Evolutionary conservation across 2,113 vertebrate genomes (phyloP).

Genomic region (Nannobrachium achirus): DNA sequence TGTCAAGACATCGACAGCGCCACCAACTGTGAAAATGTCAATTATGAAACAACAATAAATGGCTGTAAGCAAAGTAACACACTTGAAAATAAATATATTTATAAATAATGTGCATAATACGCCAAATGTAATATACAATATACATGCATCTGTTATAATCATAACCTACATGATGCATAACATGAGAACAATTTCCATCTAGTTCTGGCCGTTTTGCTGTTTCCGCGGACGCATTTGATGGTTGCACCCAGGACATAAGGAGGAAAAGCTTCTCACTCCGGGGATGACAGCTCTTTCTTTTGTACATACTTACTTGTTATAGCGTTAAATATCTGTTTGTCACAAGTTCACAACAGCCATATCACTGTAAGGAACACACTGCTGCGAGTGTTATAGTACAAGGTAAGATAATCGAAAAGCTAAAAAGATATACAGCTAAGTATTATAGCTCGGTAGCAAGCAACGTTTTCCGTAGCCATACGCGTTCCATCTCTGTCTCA

Average conservation of each 20-base stretch:
- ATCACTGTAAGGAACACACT: neutral
- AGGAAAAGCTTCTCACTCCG: neutral
- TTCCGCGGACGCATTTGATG: constrained; percentile 42
- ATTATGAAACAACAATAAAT: neutral
- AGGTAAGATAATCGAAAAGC: constrained; percentile 38
- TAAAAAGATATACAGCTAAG: too few species aligned
- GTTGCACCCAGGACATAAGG: constrained; percentile 36
- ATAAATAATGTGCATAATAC: too few species aligned
- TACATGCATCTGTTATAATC: too few species aligned
- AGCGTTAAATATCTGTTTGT: neutral
- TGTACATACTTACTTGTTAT: constrained; percentile 9
- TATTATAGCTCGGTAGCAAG: too few species aligned
- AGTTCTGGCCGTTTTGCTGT: neutral
- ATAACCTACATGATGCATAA: too few species aligned
- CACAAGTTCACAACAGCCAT: neutral
- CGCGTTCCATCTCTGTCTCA: too few species aligned
- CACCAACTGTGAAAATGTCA: constrained; percentile 4
- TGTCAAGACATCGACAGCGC: constrained; percentile 18
- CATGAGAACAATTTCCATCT: accelerated
- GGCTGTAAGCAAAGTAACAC: neutral
- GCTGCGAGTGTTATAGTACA: neutral
- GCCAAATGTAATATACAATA: too few species aligned
- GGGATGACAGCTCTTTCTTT: neutral
- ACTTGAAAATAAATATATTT: too few species aligned
- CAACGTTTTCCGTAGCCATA: too few species aligned